Evolutionary conservation across 2,113 vertebrate genomes (phyloP), one percentile per base, ranked within the genome.

Genomic region (Ptychochromis oligacanthus): DNA sequence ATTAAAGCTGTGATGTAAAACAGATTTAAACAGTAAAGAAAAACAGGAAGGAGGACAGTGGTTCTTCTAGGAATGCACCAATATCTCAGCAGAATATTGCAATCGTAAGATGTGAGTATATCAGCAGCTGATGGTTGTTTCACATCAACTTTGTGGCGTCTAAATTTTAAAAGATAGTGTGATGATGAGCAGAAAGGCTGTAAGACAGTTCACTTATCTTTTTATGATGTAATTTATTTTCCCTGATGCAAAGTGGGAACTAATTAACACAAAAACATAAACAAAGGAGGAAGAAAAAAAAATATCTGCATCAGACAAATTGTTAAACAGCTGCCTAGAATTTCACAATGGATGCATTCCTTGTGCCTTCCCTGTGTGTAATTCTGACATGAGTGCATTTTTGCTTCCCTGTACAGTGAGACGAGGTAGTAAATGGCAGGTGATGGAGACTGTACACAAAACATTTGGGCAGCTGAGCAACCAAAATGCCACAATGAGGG

Each of bases 401-500:
- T 52, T 52, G 46, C 65, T 52, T 52, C 46, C 31, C 65, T 72
- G 65, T 52, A 72, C 46, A 72, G 65, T 31, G 2, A 52, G 65
- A 20, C n/a, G 17, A 43, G 65, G 26, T 24, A 8, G 46, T 52
- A 72, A 72, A 52, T 52, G 65, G 26, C 46, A 72, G 65, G 65
- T 72, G 65, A 72, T 28, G 65, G 38, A 72, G 43, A 72, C 65
- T 52, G 65, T 72, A 52, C 34, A 59, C 36, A 58, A 34, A 28
- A 10, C 61, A 86, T 86, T 81, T 80, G 40, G 43, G 60, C 80
- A 84, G 87, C 82, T 79, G 85, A 80, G 77, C 82, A 84, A 84
- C 85, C 31, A 59, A 83, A 87, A 49, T 38, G 22, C 84, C 79
- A 77, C 74, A 83, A 76, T 65, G 70, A 81, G 60, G 52, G 59